phyloP scores from a whole-genome alignment of 2,888 invertebrate species.

The Patella ulyssiponensis region DNA sequence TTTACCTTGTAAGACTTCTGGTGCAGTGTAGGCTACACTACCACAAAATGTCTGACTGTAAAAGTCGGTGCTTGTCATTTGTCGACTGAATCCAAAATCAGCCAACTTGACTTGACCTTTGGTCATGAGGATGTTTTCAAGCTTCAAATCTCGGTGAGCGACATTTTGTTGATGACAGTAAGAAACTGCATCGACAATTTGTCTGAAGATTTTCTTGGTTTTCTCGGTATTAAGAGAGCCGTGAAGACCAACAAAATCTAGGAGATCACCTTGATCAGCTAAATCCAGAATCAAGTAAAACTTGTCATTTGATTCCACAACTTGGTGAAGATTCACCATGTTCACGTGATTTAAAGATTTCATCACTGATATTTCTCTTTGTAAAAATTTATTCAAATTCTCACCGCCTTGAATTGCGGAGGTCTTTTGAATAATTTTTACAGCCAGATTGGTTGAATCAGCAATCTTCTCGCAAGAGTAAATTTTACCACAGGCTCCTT shows the following conservation, averaged over 20 bases:
- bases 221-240: conserved; percentile 7
- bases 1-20: conserved; percentile 6
- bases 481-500: conserved; percentile 9
- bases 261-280: conserved; percentile 1
- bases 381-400: neutral
- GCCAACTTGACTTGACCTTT: neutral
- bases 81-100: conserved; percentile 9
- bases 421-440: neutral
- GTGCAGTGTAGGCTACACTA: conserved; percentile 8
- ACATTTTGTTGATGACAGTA: conserved; percentile 1
- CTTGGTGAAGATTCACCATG: neutral
- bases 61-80: neutral
- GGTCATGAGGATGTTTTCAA: conserved; percentile 1
- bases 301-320: neutral
- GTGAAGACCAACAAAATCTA: conserved; percentile 10
- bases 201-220: conserved; percentile 8
- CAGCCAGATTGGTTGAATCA: neutral
- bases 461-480: conserved; percentile 5
- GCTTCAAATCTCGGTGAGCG: conserved; percentile 10
- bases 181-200: conserved; percentile 1
- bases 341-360: neutral
- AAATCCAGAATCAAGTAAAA: conserved; percentile 9
- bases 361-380: neutral
- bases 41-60: conserved; percentile 3
- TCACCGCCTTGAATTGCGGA: neutral